phyloP scores from a whole-genome alignment of 2,797 vertebrate species.

The Falco novaeseelandiae region DNA sequence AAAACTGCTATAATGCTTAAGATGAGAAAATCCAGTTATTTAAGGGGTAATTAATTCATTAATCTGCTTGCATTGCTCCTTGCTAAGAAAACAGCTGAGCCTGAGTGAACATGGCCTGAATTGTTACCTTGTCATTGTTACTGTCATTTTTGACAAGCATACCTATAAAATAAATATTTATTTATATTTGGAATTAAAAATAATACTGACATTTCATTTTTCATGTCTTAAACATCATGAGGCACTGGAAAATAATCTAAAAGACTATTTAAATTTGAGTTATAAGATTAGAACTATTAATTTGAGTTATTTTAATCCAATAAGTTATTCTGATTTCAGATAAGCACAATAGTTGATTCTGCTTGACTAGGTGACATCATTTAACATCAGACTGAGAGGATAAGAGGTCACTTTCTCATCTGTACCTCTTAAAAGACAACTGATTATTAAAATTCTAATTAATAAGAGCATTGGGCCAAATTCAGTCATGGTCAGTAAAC shows the following conservation, averaged over 20 bases:
- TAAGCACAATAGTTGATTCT: background rate
- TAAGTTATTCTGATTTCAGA: background rate
- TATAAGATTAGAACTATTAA: background rate
- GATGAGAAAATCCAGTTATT: conserved; percentile 8
- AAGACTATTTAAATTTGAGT: background rate
- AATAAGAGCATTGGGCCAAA: background rate
- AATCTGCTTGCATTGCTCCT: background rate
- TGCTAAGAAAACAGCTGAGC: background rate
- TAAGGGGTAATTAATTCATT: conserved; percentile 6
- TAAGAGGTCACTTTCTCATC: background rate
- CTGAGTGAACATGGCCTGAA: background rate
- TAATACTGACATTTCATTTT: background rate
- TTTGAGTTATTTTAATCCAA: background rate
- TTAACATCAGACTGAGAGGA: background rate
- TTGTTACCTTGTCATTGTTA: background rate
- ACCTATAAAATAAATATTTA: background rate
- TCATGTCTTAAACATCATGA: background rate
- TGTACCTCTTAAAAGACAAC: background rate
- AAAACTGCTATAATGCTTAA: background rate
- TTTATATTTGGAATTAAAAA: background rate
- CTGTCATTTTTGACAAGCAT: background rate
- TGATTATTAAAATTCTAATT: background rate
- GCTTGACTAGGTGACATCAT: background rate
- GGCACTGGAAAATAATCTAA: background rate
- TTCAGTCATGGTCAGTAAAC: background rate